Evolutionary conservation across 64 coral and sea anemone genomes (phyloP), one percentile per base, ranked within the genome.

Genomic region (Montipora cactus): DNA sequence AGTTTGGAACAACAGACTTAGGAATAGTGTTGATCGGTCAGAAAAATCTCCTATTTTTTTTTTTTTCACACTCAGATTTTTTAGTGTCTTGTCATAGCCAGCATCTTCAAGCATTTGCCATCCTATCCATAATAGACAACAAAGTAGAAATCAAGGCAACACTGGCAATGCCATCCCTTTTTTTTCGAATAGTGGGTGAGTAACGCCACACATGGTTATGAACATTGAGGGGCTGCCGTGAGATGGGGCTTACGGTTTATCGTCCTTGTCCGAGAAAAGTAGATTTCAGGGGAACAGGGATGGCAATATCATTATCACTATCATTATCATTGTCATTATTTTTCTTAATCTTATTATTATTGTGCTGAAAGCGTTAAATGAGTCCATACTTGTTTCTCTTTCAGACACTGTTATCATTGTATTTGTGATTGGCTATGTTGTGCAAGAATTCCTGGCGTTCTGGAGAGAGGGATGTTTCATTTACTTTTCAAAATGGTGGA

Each of bases 401-500:
- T 0, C 82, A 86, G 82, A 86, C 61, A 53, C 12, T 0, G 59
- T 67, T 16, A 46, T 86, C 5, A 1, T 86, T 16, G 7, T 1
- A 1, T 86, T 86, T 86, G 47, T 72, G 7, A 1, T 86, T 4
- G 82, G 82, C 9, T 20, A 72, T 5, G 5, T 86, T 6, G 5
- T 86, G 9, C 82, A 86, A 18, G 66, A 86, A 51, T 22, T 15
- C 66, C 46, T 70, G 14, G 66, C 68, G 47, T n/a, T 47, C 18
- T 1, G 15, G 0, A 72, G 45, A 71, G 62, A 86, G 47, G 82
- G 82, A 71, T 49, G 49, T 20, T 86, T 71, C 8, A 46, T 82
- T 62, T 82, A 82, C 15, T 62, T 82, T 21, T 82, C 80, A 14
- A 82, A 82, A 64, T 82, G 80, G 80, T 82, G 80, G 80, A 82